These are phyloP conservation scores for Xenus cinereus DNA, from an alignment of 2,113 vertebrate species.

Conservation along the genomic window DNA sequence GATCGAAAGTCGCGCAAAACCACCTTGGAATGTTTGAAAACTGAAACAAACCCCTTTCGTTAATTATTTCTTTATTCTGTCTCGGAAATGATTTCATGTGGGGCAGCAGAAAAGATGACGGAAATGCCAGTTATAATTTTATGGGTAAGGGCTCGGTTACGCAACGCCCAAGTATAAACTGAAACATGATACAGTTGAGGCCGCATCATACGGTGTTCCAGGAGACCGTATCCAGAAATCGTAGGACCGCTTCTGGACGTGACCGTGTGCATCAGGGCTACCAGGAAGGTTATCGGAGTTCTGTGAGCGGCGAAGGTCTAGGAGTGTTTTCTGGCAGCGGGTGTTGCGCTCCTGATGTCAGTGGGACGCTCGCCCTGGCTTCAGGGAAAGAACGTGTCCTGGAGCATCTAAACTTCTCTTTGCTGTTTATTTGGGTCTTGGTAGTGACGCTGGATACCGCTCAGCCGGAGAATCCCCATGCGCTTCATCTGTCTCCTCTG, in stretches of 20 bases:
- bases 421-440: neutral
- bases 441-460: neutral
- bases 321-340: neutral
- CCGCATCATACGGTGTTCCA: neutral
- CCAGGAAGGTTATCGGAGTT: neutral
- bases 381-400: neutral
- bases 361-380: neutral
- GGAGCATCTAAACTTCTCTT: neutral
- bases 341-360: neutral
- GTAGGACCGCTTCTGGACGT: neutral
- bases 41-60: neutral
- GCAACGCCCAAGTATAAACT: constrained; percentile 58
- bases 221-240: neutral
- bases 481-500: neutral
- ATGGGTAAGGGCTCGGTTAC: neutral
- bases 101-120: neutral
- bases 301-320: neutral
- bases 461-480: neutral
- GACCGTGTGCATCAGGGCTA: neutral
- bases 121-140: neutral
- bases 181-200: neutral
- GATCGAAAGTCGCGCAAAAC: neutral
- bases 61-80: neutral
- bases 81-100: neutral
- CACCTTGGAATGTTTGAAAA: rapidly evolving